Evolutionary conservation across 2,888 invertebrate species (phyloP), one percentile per base, ranked within the genome.

Genomic region (Phyllotreta striolata): DNA sequence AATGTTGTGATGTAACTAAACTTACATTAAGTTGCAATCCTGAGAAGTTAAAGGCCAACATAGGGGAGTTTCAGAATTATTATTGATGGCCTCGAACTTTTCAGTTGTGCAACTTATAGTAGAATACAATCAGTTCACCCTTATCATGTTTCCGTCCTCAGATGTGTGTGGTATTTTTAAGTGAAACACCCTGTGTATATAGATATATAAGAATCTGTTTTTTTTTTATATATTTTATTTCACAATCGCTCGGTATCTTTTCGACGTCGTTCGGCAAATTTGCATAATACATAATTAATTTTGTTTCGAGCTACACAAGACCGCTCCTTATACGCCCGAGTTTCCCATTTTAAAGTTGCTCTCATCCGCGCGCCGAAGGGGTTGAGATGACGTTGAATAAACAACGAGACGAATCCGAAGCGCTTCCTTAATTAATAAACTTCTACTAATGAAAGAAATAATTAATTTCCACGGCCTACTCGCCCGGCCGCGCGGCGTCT

Each of bases 351-450:
- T 79, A 80, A 80, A 80, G 79, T 81, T 77, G 75, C 76, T 77
- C 79, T 77, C 79, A 77, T 80, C 78, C 76, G 77, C 72, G 77
- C 72, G 78, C 77, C 77, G 79, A 80, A 80, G 79, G 24, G 80
- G 80, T 79, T 80, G 78, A 79, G 80, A 81, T 81, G 80, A 81
- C 80, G 81, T 77, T 80, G 75, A 75, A 78, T 78, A 80, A 81
- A 81, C 81, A 81, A 76, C 77, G 76, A 80, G 81, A 80, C 80
- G 77, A 78, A 78, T 78, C 79, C 78, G 76, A 73, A 79, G 79
- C 78, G 81, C 81, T 81, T 81, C 82, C 81, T 82, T 82, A 82
- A 82, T 82, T 82, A 82, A 82, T 82, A 82, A 82, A 82, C 81
- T 82, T 81, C 80, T 81, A 78, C 81, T 81, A 82, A 82, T 81